Percentiles rank a stretch among this genome's conserved stretches.
These are phyloP conservation scores for Felis catus DNA, from an alignment of 2,113 vertebrate genomes.

Conservation along the genomic window DNA sequence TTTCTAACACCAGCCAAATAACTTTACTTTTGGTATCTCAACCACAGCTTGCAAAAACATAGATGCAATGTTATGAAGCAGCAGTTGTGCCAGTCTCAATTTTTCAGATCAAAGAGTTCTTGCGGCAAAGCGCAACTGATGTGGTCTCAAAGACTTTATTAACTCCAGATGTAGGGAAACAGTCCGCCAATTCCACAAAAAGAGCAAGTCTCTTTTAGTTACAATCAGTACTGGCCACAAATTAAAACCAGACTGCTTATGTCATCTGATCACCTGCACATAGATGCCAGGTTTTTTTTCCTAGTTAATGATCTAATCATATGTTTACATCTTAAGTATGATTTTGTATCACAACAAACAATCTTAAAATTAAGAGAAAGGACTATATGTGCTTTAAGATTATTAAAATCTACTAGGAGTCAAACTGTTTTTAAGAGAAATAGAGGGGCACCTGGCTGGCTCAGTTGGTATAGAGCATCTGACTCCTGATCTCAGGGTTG, in stretches of 20 bases:
- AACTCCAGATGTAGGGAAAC: slow-evolving; percentile 93
- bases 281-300: slow-evolving; percentile 79
- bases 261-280: slow-evolving; percentile 89
- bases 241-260: slow-evolving; percentile 90
- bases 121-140: slow-evolving; percentile 92
- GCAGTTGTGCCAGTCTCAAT: slow-evolving; percentile 89
- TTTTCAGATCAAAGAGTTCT: slow-evolving; percentile 92
- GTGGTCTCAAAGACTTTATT: slow-evolving; percentile 95
- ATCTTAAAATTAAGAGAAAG: slow-evolving; percentile 79
- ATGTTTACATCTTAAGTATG: slow-evolving; percentile 83
- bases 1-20: slow-evolving; percentile 72
- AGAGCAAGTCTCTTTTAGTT: slow-evolving; percentile 85
- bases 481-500: background rate
- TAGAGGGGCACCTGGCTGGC: background rate
- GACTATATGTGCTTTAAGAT: slow-evolving; percentile 41
- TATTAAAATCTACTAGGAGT: slow-evolving; percentile 62
- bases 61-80: slow-evolving; percentile 87
- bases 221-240: slow-evolving; percentile 89
- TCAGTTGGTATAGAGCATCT: background rate
- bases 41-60: slow-evolving; percentile 84
- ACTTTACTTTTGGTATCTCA: slow-evolving; percentile 84
- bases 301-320: slow-evolving; percentile 84
- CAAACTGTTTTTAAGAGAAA: slow-evolving; percentile 58
- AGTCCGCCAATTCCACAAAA: slow-evolving; percentile 88
- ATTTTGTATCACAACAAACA: slow-evolving; percentile 81